These are phyloP conservation scores for Falco columbarius DNA, from an alignment of 2,797 vertebrate genomes.

Conservation along the genomic window DNA sequence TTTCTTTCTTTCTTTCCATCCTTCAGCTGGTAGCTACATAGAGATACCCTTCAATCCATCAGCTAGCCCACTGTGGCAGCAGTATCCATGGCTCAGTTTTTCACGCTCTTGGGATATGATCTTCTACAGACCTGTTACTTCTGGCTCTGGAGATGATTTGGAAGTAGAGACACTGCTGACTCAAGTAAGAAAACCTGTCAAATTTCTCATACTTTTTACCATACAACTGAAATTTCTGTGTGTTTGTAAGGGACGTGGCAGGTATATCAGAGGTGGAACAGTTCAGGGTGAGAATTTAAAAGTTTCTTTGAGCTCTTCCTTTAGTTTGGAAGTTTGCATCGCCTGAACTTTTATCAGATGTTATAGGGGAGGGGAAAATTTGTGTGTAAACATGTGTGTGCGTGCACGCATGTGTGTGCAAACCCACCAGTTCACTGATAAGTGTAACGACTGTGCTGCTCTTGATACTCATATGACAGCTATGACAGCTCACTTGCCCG, in stretches of 20 bases:
- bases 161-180: background rate
- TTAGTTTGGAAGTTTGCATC: background rate
- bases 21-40: background rate
- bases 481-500: background rate
- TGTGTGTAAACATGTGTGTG: rapidly evolving
- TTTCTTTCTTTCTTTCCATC: background rate
- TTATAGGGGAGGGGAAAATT: background rate
- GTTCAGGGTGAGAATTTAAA: background rate
- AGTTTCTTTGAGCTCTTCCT: background rate
- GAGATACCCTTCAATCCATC: background rate
- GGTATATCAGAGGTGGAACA: background rate
- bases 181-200: background rate
- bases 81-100: background rate
- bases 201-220: background rate
- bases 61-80: background rate
- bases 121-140: background rate
- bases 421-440: background rate
- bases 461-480: background rate
- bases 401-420: background rate
- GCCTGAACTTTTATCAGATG: background rate
- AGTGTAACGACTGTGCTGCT: background rate
- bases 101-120: background rate
- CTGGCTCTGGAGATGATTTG: background rate
- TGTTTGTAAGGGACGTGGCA: rapidly evolving
- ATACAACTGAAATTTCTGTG: background rate